phyloP scores from a whole-genome alignment of 2,113 vertebrate species.

The Aspiorhynchus laticeps region DNA sequence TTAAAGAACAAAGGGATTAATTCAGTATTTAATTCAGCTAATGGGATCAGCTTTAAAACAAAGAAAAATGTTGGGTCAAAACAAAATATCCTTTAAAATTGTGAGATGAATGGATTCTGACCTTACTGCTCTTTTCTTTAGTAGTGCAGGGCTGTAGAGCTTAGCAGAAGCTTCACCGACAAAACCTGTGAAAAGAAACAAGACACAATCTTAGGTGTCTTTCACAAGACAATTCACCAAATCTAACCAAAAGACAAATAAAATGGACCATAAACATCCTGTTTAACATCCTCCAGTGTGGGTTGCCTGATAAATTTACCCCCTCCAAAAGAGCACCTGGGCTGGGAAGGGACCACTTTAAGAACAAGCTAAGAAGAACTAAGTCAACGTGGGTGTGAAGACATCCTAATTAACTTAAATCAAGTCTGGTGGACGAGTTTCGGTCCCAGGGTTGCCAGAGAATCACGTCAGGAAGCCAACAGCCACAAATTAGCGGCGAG shows the following conservation, averaged over 20 bases:
- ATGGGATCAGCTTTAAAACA: background rate
- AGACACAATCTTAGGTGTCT: background rate
- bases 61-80: background rate
- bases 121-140: slow-evolving; percentile 82
- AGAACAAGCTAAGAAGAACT: background rate
- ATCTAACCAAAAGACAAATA: background rate
- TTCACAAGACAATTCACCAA: background rate
- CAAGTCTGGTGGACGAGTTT: background rate
- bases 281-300: slow-evolving; percentile 37
- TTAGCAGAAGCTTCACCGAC: slow-evolving; percentile 76
- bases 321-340: background rate
- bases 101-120: slow-evolving; percentile 59
- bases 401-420: background rate
- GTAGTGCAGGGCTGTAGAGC: slow-evolving; percentile 76
- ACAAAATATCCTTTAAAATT: background rate
- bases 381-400: background rate
- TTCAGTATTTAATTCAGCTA: background rate
- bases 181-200: slow-evolving; percentile 72
- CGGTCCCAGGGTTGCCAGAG: slow-evolving; percentile 50
- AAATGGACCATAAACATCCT: background rate
- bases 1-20: slow-evolving; percentile 16
- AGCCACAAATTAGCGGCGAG: slow-evolving; percentile 54
- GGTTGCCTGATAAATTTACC: slow-evolving; percentile 53
- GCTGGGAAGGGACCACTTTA: background rate
- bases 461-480: slow-evolving; percentile 62